phyloP scores from a whole-genome alignment of 2,797 vertebrate genomes.

The Crenichthys baileyi region DNA sequence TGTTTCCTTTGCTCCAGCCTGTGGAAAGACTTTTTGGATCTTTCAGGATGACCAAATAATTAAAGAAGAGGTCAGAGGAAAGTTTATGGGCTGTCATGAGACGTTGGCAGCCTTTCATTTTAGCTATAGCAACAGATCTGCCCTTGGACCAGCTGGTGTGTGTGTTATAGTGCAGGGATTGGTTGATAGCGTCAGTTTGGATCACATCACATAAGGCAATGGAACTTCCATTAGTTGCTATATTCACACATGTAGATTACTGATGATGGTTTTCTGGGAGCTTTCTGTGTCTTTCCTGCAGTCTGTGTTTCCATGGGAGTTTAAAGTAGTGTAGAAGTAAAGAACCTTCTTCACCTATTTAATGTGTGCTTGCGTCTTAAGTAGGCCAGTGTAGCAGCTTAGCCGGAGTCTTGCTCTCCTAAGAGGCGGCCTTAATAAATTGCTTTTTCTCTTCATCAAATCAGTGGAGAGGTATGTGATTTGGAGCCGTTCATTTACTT shows the following conservation, averaged over 20 bases:
- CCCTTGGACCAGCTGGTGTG: slow-evolving; percentile 24
- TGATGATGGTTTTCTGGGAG: slow-evolving; percentile 51
- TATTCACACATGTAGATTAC: slow-evolving; percentile 51
- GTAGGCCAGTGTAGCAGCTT: slow-evolving; percentile 66
- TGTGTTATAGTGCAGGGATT: slow-evolving; percentile 31
- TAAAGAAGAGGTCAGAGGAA: slow-evolving; percentile 38
- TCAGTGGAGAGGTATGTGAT: slow-evolving; percentile 67
- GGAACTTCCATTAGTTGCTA: slow-evolving; percentile 54
- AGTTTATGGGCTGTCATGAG: slow-evolving; percentile 34
- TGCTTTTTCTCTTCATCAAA: slow-evolving; percentile 74
- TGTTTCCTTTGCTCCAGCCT: slow-evolving; percentile 2
- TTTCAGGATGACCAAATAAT: slow-evolving; percentile 18
- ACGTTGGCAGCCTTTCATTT: slow-evolving; percentile 18
- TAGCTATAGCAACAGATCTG: slow-evolving; percentile 42
- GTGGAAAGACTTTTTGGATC: slow-evolving; percentile 1
- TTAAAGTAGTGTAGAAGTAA: slow-evolving; percentile 41
- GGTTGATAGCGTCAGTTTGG: slow-evolving; percentile 58
- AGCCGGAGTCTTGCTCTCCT: slow-evolving; percentile 69
- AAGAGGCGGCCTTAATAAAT: slow-evolving; percentile 76
- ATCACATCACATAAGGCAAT: slow-evolving; percentile 57
- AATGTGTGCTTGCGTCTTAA: slow-evolving; percentile 49
- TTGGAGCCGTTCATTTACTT: slow-evolving; percentile 58
- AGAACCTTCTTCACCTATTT: slow-evolving; percentile 13
- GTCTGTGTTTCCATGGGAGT: slow-evolving; percentile 44
- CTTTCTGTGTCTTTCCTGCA: slow-evolving; percentile 33